A percentile compares a stretch with the other conserved stretches of the same genome.
These are phyloP conservation scores for Hemiscyllium ocellatum DNA, from an alignment of 2,113 vertebrate species.

Conservation along the genomic window DNA sequence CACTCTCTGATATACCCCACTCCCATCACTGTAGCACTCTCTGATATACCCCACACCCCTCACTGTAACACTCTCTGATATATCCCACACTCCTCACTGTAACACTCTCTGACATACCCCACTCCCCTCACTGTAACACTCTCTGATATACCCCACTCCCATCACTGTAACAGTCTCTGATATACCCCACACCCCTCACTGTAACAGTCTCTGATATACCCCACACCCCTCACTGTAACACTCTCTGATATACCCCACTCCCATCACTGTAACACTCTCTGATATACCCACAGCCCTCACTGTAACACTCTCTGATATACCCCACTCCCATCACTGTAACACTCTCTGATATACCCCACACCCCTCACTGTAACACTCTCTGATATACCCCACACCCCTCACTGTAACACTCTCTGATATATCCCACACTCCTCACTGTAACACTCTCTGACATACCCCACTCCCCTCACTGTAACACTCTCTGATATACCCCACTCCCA, in stretches of 20 bases:
- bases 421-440: neutral
- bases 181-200: neutral
- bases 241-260: neutral
- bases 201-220: neutral
- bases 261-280: neutral
- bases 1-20: neutral
- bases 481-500: neutral
- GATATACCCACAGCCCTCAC: neutral
- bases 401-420: neutral
- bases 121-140: neutral
- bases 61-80: neutral
- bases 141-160: neutral
- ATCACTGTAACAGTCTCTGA: neutral
- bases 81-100: neutral
- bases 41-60: neutral
- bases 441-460: neutral
- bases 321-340: neutral
- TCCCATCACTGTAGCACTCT: neutral
- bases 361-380: neutral
- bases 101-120: neutral
- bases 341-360: neutral
- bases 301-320: neutral
- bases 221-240: neutral
- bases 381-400: neutral
- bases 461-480: neutral